Evolutionary conservation across 2,888 invertebrate genomes (phyloP).

Genomic region (Drosophila testacea): DNA sequence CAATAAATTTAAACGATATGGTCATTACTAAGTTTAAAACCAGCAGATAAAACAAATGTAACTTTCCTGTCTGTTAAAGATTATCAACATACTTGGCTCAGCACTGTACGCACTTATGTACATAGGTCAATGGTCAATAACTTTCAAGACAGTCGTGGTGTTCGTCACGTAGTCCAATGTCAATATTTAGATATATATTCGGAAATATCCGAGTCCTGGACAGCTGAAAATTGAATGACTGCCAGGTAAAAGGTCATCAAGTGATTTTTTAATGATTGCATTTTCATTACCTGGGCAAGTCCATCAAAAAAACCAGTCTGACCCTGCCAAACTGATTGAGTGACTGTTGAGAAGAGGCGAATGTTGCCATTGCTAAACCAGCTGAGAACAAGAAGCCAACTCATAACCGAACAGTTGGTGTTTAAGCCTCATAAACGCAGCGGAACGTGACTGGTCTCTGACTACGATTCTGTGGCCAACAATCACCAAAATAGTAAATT

Average conservation of each 20-base stretch:
- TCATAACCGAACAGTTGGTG: conserved; percentile 54
- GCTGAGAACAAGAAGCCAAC: conserved; percentile 46
- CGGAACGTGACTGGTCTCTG: conserved; percentile 56
- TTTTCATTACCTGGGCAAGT: conserved; percentile 31
- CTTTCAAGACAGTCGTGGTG: background rate
- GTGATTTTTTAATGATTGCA: conserved; percentile 43
- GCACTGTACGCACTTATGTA: conserved; percentile 11
- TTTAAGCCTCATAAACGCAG: conserved; percentile 38
- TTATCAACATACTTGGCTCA: background rate
- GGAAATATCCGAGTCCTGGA: conserved; percentile 7
- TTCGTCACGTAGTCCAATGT: conserved; percentile 41
- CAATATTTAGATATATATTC: conserved; percentile 22
- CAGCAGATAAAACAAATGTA: background rate
- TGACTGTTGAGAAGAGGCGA: conserved; percentile 27
- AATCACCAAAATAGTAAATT: conserved; percentile 61
- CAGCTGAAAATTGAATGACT: conserved; percentile 11
- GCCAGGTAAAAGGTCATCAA: conserved; percentile 65
- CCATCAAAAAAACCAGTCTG: conserved; percentile 49
- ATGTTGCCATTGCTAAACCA: conserved; percentile 54
- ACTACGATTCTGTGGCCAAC: conserved; percentile 54
- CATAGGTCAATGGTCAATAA: conserved; percentile 5
- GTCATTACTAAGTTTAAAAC: background rate
- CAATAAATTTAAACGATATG: background rate
- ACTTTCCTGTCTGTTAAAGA: background rate
- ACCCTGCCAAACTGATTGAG: conserved; percentile 48